Percentiles rank a stretch among this genome's conserved stretches.
Conservation (phyloP, 2,888 invertebrate species). For the Hesperia comma region DNA sequence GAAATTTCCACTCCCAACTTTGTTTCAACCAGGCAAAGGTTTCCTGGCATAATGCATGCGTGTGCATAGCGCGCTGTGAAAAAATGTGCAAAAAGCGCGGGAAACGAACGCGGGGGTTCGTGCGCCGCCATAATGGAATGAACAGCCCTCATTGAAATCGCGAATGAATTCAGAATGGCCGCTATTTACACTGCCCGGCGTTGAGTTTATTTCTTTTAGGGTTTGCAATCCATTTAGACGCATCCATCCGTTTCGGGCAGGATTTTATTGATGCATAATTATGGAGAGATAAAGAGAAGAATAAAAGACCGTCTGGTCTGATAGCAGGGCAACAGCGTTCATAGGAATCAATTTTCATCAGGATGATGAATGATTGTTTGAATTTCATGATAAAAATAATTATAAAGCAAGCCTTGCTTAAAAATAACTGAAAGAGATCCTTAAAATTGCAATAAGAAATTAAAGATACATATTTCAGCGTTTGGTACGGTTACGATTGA, state of each 20-base stretch:
- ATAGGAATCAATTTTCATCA: not conserved
- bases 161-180: constrained; percentile 47
- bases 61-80: constrained; percentile 42
- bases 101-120: constrained; percentile 51
- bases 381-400: too few species aligned
- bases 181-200: constrained; percentile 34
- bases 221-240: not conserved
- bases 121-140: constrained; percentile 52
- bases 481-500: too few species aligned
- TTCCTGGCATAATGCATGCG: constrained; percentile 44
- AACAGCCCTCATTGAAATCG: constrained; percentile 53
- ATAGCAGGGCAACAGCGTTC: not conserved
- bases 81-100: constrained; percentile 49
- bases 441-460: too few species aligned
- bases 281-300: not conserved
- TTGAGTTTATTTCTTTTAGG: constrained; percentile 20
- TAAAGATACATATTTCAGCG: too few species aligned
- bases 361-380: too few species aligned
- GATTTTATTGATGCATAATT: not conserved
- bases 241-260: constrained; percentile 8
- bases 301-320: not conserved
- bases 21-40: constrained; percentile 5
- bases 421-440: too few species aligned
- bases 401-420: too few species aligned
- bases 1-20: constrained; percentile 9